These are phyloP conservation scores for Drosophila villosipedis DNA, from an alignment of 2,888 invertebrate species.

Conservation along the genomic window DNA sequence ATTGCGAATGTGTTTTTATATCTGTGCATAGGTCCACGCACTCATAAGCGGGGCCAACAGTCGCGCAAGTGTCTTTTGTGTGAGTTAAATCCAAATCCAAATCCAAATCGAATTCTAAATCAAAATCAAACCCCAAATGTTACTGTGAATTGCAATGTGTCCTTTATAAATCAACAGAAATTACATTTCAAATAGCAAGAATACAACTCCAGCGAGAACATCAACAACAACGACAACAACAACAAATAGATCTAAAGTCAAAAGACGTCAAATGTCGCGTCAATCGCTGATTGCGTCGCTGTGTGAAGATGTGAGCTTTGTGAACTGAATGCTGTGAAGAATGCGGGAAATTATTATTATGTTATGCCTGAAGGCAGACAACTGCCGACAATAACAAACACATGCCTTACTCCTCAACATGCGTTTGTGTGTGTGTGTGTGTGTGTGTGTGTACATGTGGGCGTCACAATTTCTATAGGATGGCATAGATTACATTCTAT, in stretches of 20 bases:
- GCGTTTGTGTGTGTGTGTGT: background rate
- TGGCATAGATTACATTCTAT: background rate
- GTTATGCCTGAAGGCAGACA: conserved; percentile 7
- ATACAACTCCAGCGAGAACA: conserved; percentile 28
- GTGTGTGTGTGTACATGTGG: background rate
- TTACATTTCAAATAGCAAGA: conserved; percentile 74
- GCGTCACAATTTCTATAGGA: background rate
- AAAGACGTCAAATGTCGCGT: conserved; percentile 62
- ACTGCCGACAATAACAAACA: conserved; percentile 9
- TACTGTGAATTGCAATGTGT: conserved; percentile 55
- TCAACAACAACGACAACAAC: conserved; percentile 15
- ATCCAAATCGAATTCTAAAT: conserved; percentile 21
- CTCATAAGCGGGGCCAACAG: conserved; percentile 1
- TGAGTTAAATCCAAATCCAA: background rate
- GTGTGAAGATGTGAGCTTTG: conserved; percentile 48
- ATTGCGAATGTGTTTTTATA: conserved; percentile 18
- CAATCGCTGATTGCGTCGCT: conserved; percentile 71
- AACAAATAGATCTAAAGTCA: conserved; percentile 63
- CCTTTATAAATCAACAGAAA: conserved; percentile 73
- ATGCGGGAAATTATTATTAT: conserved; percentile 49
- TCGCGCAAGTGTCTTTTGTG: conserved; percentile 24
- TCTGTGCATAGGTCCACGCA: background rate
- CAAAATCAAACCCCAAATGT: conserved; percentile 15
- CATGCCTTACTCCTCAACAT: background rate
- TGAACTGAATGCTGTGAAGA: conserved; percentile 26